Evolutionary conservation across 2,888 invertebrate genomes (phyloP).

Genomic region (Plagiodera versicolora): DNA sequence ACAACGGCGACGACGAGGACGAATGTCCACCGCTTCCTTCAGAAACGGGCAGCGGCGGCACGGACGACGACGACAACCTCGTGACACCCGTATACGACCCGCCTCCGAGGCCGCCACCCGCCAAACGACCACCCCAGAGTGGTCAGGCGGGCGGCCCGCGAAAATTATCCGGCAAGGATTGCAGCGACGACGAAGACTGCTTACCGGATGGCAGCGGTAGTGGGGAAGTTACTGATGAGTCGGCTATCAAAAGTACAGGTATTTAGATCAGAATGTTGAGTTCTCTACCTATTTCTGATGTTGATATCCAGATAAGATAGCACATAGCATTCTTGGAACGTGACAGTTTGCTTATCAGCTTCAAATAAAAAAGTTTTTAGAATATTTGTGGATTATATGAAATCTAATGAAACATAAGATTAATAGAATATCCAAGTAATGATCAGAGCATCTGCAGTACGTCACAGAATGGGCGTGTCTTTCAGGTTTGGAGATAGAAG

Average conservation of each 20-base stretch:
- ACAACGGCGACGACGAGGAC: slow-evolving; percentile 88
- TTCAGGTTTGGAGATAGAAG: no score
- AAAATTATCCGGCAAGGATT: no score
- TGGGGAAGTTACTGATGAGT: slow-evolving; percentile 69
- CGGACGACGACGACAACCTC: slow-evolving; percentile 85
- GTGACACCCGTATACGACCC: slow-evolving; percentile 92
- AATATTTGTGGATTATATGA: no score
- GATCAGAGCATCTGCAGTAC: no score
- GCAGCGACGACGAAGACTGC: slow-evolving; percentile 80
- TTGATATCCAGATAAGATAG: no score
- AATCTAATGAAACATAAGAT: no score
- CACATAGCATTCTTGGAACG: no score
- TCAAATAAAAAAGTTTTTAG: no score
- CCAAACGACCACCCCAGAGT: slow-evolving; percentile 51
- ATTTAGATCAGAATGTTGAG: slow-evolving; percentile 26
- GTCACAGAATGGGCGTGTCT: no score
- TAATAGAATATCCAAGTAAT: no score
- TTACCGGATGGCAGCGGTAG: slow-evolving; percentile 81
- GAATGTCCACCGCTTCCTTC: slow-evolving; percentile 85
- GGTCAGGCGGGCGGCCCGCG: slow-evolving; percentile 45
- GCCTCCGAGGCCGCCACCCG: slow-evolving; percentile 71
- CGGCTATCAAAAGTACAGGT: slow-evolving; percentile 61
- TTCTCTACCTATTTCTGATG: no score
- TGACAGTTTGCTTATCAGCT: no score
- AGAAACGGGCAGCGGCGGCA: slow-evolving; percentile 57